A percentile compares a stretch with the other conserved stretches of the same genome.
These are phyloP conservation scores for Dynastes maya DNA, from an alignment of 2,888 invertebrate species.

Conservation along the genomic window DNA sequence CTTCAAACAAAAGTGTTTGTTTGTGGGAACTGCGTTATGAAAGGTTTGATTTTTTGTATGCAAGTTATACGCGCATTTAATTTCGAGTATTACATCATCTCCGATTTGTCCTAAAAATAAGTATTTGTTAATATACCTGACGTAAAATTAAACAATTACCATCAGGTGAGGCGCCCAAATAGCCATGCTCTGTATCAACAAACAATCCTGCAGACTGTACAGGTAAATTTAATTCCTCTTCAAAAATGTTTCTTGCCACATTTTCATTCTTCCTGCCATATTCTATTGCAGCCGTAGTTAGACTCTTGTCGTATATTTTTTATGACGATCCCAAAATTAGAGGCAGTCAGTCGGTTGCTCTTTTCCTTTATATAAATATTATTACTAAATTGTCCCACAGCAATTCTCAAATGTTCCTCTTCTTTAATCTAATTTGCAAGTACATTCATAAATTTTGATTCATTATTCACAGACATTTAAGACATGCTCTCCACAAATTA, in stretches of 20 bases:
- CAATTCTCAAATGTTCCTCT: too few relatives aligned
- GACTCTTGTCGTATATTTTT: conserved; percentile 9
- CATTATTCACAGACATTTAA: too few relatives aligned
- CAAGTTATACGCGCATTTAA: conserved; percentile 42
- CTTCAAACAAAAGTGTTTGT: conserved; percentile 19
- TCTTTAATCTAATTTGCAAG: too few relatives aligned
- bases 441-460: too few relatives aligned
- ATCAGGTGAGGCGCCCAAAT: conserved; percentile 28
- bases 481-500: too few relatives aligned
- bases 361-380: conserved; percentile 22
- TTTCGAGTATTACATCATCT: conserved; percentile 42
- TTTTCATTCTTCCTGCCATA: conserved; percentile 35
- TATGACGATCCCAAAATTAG: conserved; percentile 44
- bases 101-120: conserved; percentile 25
- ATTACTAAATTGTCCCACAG: conserved; percentile 40
- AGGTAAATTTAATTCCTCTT: background rate
- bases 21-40: background rate
- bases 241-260: background rate
- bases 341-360: conserved; percentile 47
- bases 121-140: background rate
- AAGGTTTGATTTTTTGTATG: conserved; percentile 7
- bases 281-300: conserved; percentile 8
- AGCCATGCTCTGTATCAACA: conserved; percentile 25
- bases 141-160: conserved; percentile 11
- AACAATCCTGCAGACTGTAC: conserved; percentile 25